Percentiles rank a stretch among this genome's conserved stretches.
Evolutionary conservation across 2,888 invertebrate species (phyloP).

Genomic region (Drosophila colorata): DNA sequence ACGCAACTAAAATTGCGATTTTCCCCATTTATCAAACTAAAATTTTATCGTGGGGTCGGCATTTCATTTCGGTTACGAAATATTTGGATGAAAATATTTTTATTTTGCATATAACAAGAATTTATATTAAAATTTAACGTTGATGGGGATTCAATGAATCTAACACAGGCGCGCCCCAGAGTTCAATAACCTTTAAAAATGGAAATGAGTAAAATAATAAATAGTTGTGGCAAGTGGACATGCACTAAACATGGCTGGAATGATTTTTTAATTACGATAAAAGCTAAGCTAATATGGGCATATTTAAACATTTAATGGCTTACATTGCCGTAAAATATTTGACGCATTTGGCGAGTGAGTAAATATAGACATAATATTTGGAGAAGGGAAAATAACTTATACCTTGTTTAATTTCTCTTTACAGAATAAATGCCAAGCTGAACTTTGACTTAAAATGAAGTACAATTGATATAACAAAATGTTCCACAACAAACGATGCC

Average conservation of each 20-base stretch:
- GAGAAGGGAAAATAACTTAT: not conserved
- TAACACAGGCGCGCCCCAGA: too few species aligned
- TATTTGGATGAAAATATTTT: slow-evolving; percentile 26
- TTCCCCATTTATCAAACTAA: slow-evolving; percentile 29
- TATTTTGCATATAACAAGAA: slow-evolving; percentile 15
- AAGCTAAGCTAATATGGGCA: slow-evolving; percentile 2
- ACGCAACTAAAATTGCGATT: slow-evolving; percentile 12
- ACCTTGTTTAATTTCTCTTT: not conserved
- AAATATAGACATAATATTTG: too few species aligned
- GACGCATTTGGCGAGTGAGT: too few species aligned
- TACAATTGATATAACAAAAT: slow-evolving; percentile 41
- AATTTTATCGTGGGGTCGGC: slow-evolving; percentile 21
- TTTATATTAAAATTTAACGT: slow-evolving; percentile 16
- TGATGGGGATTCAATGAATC: not conserved
- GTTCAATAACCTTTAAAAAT: not conserved
- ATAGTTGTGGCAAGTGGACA: not conserved
- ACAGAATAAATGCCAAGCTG: not conserved
- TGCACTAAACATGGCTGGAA: not conserved
- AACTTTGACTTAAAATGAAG: slow-evolving; percentile 18
- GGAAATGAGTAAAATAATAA: not conserved
- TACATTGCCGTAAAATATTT: too few species aligned
- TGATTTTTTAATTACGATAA: slow-evolving; percentile 10
- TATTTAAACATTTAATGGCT: too few species aligned
- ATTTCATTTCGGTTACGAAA: slow-evolving; percentile 8
- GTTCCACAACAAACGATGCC: slow-evolving; percentile 29